Conservation (phyloP, 2,888 invertebrate genomes). For the Phragmatobia fuliginosa region DNA sequence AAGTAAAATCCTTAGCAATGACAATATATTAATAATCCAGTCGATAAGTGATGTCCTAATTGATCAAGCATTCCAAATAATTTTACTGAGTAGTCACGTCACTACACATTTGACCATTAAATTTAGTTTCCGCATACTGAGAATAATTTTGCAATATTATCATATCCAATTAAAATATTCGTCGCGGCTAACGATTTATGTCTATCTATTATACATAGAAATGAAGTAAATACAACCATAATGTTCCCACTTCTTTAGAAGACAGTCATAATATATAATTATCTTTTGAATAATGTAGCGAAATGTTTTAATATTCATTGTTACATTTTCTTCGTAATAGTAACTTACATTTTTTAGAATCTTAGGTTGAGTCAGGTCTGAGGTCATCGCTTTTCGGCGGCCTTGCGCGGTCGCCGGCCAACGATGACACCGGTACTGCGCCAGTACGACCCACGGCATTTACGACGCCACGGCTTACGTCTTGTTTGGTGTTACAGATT, state of each 20-base stretch:
- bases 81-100: slow-evolving; percentile 38
- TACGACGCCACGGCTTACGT: slow-evolving; percentile 46
- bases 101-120: slow-evolving; percentile 36
- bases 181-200: slow-evolving; percentile 3
- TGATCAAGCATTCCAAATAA: slow-evolving; percentile 37
- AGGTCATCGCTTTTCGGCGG: slow-evolving; percentile 82
- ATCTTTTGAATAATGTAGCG: slow-evolving; percentile 32
- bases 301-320: slow-evolving; percentile 31
- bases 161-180: slow-evolving; percentile 42
- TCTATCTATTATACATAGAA: neutral
- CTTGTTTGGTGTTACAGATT: slow-evolving; percentile 50
- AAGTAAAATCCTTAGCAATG: slow-evolving; percentile 46
- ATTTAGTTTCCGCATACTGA: slow-evolving; percentile 45
- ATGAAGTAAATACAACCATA: slow-evolving; percentile 29
- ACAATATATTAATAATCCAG: slow-evolving; percentile 41
- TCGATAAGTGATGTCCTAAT: slow-evolving; percentile 36
- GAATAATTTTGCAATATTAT: slow-evolving; percentile 37
- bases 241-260: slow-evolving; percentile 8
- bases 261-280: neutral
- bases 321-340: slow-evolving; percentile 46
- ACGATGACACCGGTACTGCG: slow-evolving; percentile 70
- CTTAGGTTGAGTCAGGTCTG: slow-evolving; percentile 63
- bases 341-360: slow-evolving; percentile 59
- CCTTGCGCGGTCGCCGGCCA: slow-evolving; percentile 85
- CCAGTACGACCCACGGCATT: slow-evolving; percentile 70